phyloP scores from a whole-genome alignment of 2,888 invertebrate species.

The Noctua comes region DNA sequence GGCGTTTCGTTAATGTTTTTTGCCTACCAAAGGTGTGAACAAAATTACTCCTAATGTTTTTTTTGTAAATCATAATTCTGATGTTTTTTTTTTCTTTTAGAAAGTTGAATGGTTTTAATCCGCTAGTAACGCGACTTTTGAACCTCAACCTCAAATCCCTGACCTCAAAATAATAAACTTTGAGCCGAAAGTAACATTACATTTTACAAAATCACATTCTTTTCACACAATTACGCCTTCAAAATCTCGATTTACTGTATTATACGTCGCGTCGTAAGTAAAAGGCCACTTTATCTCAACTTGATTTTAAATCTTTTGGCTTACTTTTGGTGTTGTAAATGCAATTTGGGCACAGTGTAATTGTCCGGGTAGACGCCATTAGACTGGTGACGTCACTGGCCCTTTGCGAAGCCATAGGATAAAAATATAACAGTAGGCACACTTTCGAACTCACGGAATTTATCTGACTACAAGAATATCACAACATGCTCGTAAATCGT shows the following conservation, averaged over 20 bases:
- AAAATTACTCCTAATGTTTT: background rate
- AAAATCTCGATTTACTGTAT: constrained; percentile 62
- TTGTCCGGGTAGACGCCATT: constrained; percentile 63
- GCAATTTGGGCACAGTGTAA: constrained; percentile 66
- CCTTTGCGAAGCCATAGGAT: constrained; percentile 10
- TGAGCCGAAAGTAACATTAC: constrained; percentile 9
- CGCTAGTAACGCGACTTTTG: background rate
- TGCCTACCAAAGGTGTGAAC: background rate
- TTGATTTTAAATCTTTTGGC: constrained; percentile 36
- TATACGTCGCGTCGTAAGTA: constrained; percentile 45
- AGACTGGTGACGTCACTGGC: constrained; percentile 65
- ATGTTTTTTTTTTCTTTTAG: background rate
- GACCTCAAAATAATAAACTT: constrained; percentile 15
- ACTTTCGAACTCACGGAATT: background rate
- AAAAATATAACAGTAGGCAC: constrained; percentile 26
- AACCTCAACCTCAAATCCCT: constrained; percentile 9
- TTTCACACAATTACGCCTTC: constrained; percentile 62
- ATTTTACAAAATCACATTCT: constrained; percentile 55
- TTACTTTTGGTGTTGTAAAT: constrained; percentile 57
- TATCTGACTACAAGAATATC: background rate
- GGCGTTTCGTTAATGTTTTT: background rate
- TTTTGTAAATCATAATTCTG: background rate
- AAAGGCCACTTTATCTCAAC: constrained; percentile 18
- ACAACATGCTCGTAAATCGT: background rate
- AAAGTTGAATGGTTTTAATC: background rate